Percentiles rank a stretch among this genome's conserved stretches.
Evolutionary conservation across 2,797 vertebrate genomes (phyloP).

Genomic region (Pangasius djambal): DNA sequence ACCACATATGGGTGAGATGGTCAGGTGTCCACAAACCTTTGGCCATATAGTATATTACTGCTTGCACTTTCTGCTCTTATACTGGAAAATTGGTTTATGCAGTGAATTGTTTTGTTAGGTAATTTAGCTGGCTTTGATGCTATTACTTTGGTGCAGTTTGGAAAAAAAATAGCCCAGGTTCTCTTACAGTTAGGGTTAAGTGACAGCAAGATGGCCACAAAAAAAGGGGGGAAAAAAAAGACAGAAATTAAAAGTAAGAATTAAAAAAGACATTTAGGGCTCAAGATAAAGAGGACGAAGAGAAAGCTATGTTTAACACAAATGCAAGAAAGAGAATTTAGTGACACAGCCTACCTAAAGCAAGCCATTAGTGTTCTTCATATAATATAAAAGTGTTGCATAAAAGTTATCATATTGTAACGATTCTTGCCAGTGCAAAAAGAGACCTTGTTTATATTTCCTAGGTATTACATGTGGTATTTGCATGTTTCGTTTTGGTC

Average conservation of each 20-base stretch:
- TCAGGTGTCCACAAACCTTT: not conserved
- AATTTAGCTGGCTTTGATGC: not conserved
- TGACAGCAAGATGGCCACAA: not conserved
- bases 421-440: not conserved
- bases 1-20: not conserved
- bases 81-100: not conserved
- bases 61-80: not conserved
- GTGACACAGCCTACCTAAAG: not conserved
- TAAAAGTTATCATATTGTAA: not conserved
- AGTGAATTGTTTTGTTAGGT: not conserved
- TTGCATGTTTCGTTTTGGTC: not conserved
- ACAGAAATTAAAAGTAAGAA: not conserved
- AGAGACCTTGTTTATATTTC: not conserved
- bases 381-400: not conserved
- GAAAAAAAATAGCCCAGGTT: not conserved
- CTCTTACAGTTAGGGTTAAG: not conserved
- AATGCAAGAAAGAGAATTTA: not conserved
- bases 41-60: not conserved
- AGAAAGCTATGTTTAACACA: not conserved
- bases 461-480: not conserved
- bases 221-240: not conserved
- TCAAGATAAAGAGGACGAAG: not conserved
- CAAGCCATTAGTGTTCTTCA: not conserved
- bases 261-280: not conserved
- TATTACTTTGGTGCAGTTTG: not conserved